A percentile compares a stretch with the other conserved stretches of the same genome.
phyloP scores from a whole-genome alignment of 1,140 invertebrate species.

The Drosophila mauritiana region DNA sequence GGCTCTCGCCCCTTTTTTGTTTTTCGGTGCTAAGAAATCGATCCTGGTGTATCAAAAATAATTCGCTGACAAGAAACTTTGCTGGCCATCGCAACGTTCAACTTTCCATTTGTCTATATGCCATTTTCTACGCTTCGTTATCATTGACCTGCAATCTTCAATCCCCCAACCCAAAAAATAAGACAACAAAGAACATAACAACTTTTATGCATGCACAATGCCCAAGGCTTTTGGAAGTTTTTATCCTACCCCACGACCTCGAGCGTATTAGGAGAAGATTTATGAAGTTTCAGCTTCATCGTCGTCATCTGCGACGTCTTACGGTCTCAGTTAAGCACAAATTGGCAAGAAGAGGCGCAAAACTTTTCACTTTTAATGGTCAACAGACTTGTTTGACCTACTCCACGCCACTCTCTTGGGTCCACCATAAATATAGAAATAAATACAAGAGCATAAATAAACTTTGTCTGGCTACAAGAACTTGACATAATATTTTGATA shows the following conservation, averaged over 20 bases:
- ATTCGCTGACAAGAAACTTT: slow-evolving; percentile 35
- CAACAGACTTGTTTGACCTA: slow-evolving; percentile 64
- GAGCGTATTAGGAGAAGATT: slow-evolving; percentile 70
- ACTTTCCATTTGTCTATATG: slow-evolving; percentile 48
- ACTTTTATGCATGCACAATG: slow-evolving; percentile 74
- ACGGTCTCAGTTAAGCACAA: slow-evolving; percentile 53
- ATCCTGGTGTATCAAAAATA: slow-evolving; percentile 9
- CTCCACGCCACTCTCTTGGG: slow-evolving; percentile 13
- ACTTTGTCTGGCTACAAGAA: slow-evolving; percentile 56
- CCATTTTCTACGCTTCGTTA: slow-evolving; percentile 63
- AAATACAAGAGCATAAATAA: slow-evolving; percentile 54
- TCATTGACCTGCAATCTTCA: slow-evolving; percentile 24
- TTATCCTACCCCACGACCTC: slow-evolving; percentile 43
- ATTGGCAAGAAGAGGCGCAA: slow-evolving; percentile 43
- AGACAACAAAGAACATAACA: slow-evolving; percentile 50
- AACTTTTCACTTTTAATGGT: slow-evolving; percentile 80
- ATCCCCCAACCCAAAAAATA: slow-evolving; percentile 1
- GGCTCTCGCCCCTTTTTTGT: no score
- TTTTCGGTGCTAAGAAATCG: no score
- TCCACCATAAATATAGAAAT: slow-evolving; percentile 46
- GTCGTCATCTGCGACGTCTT: slow-evolving; percentile 37
- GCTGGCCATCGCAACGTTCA: slow-evolving; percentile 17
- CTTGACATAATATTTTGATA: slow-evolving; percentile 79
- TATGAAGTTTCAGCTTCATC: slow-evolving; percentile 73
- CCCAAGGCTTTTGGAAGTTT: slow-evolving; percentile 69